A percentile compares a stretch with the other conserved stretches of the same genome.
phyloP scores from a whole-genome alignment of 2,797 vertebrate genomes.

The Selene dorsalis region DNA sequence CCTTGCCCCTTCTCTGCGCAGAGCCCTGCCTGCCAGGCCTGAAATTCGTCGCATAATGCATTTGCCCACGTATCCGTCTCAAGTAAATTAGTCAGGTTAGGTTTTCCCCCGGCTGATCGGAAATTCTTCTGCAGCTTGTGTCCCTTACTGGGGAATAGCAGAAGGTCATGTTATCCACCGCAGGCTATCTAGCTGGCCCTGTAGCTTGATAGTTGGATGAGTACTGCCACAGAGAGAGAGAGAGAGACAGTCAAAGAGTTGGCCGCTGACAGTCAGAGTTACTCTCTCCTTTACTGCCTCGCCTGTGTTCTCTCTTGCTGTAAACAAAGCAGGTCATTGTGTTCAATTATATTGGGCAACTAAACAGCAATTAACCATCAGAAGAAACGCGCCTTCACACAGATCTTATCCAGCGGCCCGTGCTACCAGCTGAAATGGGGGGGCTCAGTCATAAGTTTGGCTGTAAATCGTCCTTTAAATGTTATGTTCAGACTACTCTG shows the following conservation, averaged over 20 bases:
- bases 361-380: constrained; percentile 70
- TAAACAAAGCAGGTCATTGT: constrained; percentile 69
- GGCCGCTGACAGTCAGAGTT: constrained; percentile 42
- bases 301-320: constrained; percentile 45
- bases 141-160: constrained; percentile 49
- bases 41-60: constrained; percentile 48
- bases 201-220: constrained; percentile 50
- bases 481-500: neutral
- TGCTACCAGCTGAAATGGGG: neutral
- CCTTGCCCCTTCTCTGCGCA: neutral
- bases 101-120: constrained; percentile 35
- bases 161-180: constrained; percentile 75
- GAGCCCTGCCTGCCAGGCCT: constrained; percentile 34
- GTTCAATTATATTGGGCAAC: constrained; percentile 57
- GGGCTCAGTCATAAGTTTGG: neutral
- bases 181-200: constrained; percentile 56
- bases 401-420: constrained; percentile 34
- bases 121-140: constrained; percentile 48
- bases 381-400: constrained; percentile 54
- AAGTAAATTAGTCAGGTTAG: constrained; percentile 61
- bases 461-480: neutral
- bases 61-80: constrained; percentile 65
- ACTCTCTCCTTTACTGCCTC: constrained; percentile 53
- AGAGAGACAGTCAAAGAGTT: constrained; percentile 9
- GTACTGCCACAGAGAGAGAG: constrained; percentile 14